Evolutionary conservation across 2,113 vertebrate species (phyloP).

Genomic region (Herpetotheres cachinnans): DNA sequence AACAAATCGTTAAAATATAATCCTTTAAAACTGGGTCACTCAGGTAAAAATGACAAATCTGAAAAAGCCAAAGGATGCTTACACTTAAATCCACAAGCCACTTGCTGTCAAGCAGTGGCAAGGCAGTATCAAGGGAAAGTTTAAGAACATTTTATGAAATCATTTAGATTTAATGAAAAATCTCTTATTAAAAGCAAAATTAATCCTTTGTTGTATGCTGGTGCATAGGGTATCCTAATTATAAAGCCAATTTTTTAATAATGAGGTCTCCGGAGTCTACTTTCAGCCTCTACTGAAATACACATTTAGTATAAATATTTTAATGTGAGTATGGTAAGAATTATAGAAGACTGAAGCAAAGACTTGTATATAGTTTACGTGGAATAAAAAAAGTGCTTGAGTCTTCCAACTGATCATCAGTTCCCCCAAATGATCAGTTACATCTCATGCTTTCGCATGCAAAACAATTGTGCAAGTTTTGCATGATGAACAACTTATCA

Average conservation of each 20-base stretch:
- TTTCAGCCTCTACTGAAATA: not conserved
- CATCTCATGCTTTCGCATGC: not conserved
- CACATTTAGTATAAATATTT: not conserved
- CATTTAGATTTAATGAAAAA: not conserved
- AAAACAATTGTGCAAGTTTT: not conserved
- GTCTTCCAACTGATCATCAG: not conserved
- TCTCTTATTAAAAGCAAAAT: not conserved
- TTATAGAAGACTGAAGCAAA: not conserved
- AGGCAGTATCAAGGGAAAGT: not conserved
- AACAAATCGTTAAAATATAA: not conserved
- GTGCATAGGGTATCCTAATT: not conserved
- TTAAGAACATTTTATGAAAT: not conserved
- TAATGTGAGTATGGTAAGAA: not conserved
- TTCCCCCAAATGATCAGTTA: not conserved
- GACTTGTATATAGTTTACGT: not conserved
- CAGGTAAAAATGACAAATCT: not conserved
- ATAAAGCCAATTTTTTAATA: not conserved
- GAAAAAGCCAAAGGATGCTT: not conserved
- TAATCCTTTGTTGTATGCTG: not conserved
- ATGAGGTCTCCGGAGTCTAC: not conserved
- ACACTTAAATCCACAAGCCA: not conserved
- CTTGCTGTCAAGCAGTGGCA: not conserved
- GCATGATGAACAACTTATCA: not conserved
- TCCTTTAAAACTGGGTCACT: not conserved
- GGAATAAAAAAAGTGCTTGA: not conserved